phyloP scores from a whole-genome alignment of 2,113 vertebrate genomes.

The Anhinga rufa region DNA sequence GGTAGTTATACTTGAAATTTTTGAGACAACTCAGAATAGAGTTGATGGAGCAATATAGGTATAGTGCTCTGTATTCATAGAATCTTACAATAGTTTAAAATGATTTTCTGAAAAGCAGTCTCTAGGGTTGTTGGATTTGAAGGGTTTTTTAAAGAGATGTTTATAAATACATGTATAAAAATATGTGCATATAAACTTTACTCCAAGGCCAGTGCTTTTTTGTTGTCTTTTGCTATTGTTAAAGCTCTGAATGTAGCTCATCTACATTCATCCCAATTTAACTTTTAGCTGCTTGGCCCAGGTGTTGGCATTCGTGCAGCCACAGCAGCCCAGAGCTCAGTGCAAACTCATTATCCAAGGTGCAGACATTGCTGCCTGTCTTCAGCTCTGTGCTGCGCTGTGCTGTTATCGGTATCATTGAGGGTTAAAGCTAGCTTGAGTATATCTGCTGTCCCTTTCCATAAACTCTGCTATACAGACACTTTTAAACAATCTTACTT shows the following conservation, averaged over 20 bases:
- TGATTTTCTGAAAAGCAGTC: not conserved
- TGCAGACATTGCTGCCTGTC: not conserved
- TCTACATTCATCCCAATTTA: not conserved
- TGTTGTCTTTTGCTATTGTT: not conserved
- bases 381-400: not conserved
- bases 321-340: not conserved
- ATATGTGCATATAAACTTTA: not conserved
- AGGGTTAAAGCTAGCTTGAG: not conserved
- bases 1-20: not conserved
- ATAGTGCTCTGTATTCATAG: not conserved
- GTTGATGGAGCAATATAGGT: not conserved
- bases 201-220: not conserved
- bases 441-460: not conserved
- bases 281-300: not conserved
- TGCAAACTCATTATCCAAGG: not conserved
- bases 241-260: not conserved
- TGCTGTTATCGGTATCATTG: fast-evolving
- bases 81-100: not conserved
- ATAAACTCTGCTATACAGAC: not conserved
- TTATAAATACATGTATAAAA: not conserved
- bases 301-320: not conserved
- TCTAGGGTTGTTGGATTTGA: not conserved
- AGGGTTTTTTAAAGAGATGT: not conserved
- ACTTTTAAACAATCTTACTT: not conserved
- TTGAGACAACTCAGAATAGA: not conserved